Base-by-base conservation (phyloP, 2,797 vertebrate genomes). In the Rhinichthys osculus region DNA sequence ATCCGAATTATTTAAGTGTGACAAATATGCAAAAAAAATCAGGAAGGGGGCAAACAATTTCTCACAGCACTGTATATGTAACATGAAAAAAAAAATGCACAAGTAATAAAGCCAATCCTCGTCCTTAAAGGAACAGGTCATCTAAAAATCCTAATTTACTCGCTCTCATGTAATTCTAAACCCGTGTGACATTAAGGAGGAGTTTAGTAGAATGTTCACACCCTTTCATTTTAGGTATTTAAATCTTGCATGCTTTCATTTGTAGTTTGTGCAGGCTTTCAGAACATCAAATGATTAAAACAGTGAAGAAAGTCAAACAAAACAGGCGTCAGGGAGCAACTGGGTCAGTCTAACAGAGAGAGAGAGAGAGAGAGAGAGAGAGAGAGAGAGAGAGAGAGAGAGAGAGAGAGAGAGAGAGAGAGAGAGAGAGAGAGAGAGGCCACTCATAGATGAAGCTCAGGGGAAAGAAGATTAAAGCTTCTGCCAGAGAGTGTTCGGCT, bases 401-500 rank as follows among this genome's bases (percentile, higher is more conserved):
- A 52, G 66, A 82, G 4, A 21, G 35, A 23, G 19, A 70, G 19
- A 70, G 35, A 23, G 19, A 70, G 8, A 69, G 35, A 19, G 19
- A 16, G 27, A 64, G 2, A 33, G 62, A 33, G 14, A 33, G 14
- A 33, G 14, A 35, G 14, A 50, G 50, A 85, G 72, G 78, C n/a
- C 77, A 84, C 80, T 86, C 80, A 30, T 40, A 86, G 72, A 71
- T 21, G 44, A 80, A 72, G 72, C 85, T 85, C 81, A 50, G 69
- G 81, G 76, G 86, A 86, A 89, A 78, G 81, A 17, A 87, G 88
- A 89, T 89, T 89, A 86, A 84, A 89, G 84, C 66, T 84, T 81
- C 78, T 78, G 81, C 66, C 66, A 84, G 78, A 78, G 79, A 85
- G 72, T 40, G 38, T 66, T 82, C 52, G 67, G 78, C 78, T 87